These are phyloP conservation scores for Ochlodes sylvanus DNA, from an alignment of 2,888 invertebrate species.

Conservation along the genomic window DNA sequence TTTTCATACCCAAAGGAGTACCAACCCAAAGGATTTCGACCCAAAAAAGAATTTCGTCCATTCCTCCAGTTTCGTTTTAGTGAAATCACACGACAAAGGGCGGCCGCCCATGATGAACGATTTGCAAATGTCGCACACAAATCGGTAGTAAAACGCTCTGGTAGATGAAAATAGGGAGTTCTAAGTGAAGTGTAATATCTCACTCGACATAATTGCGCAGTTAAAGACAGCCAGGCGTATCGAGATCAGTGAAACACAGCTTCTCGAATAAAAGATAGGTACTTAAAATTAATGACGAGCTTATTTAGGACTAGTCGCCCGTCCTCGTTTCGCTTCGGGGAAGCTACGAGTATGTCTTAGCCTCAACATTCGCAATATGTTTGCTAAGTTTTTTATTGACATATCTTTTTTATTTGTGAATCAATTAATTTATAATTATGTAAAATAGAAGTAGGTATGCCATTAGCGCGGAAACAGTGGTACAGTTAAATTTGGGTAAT, in stretches of 20 bases:
- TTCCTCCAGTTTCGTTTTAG: neutral
- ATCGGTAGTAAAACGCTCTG: neutral
- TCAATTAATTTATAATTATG: too few species aligned
- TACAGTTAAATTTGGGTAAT: too few species aligned
- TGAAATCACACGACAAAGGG: neutral
- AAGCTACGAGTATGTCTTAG: too few species aligned
- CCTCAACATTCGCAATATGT: too few species aligned
- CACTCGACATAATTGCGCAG: constrained; percentile 28
- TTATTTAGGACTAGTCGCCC: neutral
- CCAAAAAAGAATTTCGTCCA: too few species aligned
- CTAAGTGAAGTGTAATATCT: constrained; percentile 14
- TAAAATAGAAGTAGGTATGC: too few species aligned
- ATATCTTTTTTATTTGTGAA: too few species aligned
- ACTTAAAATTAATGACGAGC: constrained; percentile 29
- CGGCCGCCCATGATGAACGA: neutral
- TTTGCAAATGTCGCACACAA: constrained; percentile 2
- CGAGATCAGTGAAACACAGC: constrained; percentile 20
- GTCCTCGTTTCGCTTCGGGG: too few species aligned
- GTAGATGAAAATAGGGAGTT: constrained; percentile 9
- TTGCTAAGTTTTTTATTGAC: too few species aligned
- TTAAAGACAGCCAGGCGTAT: constrained; percentile 22
- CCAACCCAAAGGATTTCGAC: too few species aligned
- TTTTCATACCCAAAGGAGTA: too few species aligned
- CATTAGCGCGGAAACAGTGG: too few species aligned
- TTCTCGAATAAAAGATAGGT: constrained; percentile 23